Evolutionary conservation across 2,113 vertebrate genomes (phyloP).

Genomic region (Nothobranchius furzeri): DNA sequence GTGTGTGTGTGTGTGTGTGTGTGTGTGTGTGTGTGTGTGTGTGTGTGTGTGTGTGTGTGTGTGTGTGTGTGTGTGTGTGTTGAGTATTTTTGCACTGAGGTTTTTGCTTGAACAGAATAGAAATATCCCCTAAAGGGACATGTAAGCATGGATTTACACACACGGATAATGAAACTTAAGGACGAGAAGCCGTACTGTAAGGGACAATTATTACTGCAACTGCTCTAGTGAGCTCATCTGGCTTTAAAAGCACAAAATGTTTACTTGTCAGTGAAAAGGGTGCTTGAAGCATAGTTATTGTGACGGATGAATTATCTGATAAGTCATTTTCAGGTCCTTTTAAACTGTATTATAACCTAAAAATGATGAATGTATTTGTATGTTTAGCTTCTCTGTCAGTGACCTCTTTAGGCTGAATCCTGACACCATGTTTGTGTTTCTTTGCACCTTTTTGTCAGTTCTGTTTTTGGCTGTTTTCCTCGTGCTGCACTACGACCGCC

Average conservation of each 20-base stretch:
- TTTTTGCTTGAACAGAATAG: too few species aligned
- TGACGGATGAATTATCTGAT: background rate
- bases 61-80: too few species aligned
- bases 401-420: conserved; percentile 40
- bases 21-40: too few species aligned
- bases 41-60: too few species aligned
- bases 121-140: too few species aligned
- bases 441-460: conserved; percentile 47
- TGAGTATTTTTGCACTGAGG: too few species aligned
- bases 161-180: too few species aligned
- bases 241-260: background rate
- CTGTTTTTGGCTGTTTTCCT: conserved; percentile 39
- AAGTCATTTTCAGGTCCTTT: background rate
- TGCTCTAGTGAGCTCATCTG: background rate
- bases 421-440: conserved; percentile 45
- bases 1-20: background rate
- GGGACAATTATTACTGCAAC: too few species aligned
- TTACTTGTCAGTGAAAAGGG: too few species aligned
- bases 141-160: too few species aligned
- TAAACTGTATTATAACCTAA: background rate
- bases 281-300: background rate
- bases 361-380: background rate
- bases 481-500: conserved; percentile 35
- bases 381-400: conserved; percentile 12
- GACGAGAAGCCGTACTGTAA: too few species aligned